Percentiles rank a stretch among this genome's conserved stretches.
Conservation (phyloP, 1,140 invertebrate genomes). For the Pseudomyrmex flavicornis region DNA sequence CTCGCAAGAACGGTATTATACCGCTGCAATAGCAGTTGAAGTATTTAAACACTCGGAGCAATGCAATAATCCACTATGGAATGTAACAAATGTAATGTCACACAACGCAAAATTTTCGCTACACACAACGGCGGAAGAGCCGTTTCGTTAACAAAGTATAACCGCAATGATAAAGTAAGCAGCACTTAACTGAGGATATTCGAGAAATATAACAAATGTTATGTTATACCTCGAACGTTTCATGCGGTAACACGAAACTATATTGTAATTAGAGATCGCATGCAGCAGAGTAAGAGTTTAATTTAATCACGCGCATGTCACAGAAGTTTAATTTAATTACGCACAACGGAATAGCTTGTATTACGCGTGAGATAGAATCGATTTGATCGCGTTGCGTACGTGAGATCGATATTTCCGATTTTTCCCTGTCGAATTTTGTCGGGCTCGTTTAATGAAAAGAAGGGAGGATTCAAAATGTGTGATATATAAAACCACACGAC, state of each 20-base stretch:
- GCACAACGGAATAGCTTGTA: not conserved
- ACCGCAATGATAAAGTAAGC: constrained; percentile 34
- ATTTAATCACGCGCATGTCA: constrained; percentile 38
- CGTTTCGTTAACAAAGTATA: constrained; percentile 24
- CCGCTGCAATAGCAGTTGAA: not conserved
- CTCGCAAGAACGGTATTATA: not conserved
- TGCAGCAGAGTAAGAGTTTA: constrained; percentile 18
- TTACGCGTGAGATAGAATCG: not conserved
- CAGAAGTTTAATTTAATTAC: no score
- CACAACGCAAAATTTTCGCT: not conserved
- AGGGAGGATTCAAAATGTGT: constrained; percentile 11
- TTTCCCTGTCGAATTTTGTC: not conserved
- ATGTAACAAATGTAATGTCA: constrained; percentile 22
- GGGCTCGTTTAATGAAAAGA: constrained; percentile 42
- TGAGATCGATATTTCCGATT: not conserved
- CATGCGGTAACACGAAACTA: constrained; percentile 17
- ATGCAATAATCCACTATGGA: not conserved
- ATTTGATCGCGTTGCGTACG: not conserved
- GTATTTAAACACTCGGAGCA: constrained; percentile 7
- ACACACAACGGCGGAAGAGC: not conserved
- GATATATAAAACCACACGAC: constrained; percentile 42
- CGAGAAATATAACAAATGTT: not conserved
- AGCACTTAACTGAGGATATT: constrained; percentile 45
- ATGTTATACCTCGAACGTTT: constrained; percentile 2
- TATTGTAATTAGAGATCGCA: constrained; percentile 20